Evolutionary conservation across 2,888 invertebrate genomes (phyloP), one percentile per base, ranked within the genome.

Genomic region (Fissipunctia ypsillon): DNA sequence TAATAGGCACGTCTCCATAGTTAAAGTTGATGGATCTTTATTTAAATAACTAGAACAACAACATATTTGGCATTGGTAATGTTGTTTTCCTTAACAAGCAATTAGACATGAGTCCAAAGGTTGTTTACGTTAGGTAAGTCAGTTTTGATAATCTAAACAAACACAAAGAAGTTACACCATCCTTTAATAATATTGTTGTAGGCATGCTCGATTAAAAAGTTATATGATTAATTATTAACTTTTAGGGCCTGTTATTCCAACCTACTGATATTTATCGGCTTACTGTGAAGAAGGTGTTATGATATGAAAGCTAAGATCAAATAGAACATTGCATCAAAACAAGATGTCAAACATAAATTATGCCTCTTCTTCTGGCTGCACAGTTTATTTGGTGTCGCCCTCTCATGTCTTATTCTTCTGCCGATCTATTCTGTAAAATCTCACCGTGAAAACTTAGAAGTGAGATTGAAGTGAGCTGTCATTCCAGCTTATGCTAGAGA

Each of bases 11-110:
- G 63, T 84, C 65, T 22, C 25, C 45, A 16, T 70, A 64, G 38
- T 84, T 72, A 64, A 60, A 60, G 73, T 78, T 78, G 56, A 84
- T 84, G 54, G 69, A 41, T 57, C 73, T 69, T 84, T 69, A 84
- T 78, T 83, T 66, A 81, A 80, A 81, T 84, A 81, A 80, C 59
- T 75, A 56, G 84, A 76, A 60, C 81, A 81, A 56, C 25, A 63
- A 22, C 61, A 59, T 67, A 64, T 65, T 73, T 78, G 69, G 78
- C 69, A 79, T 48, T 68, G 22, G 45, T 65, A 31, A 69, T 56
- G 38, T 63, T 52, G n/a, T 63, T 78, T 50, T 76, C 71, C 61
- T 63, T 57, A 54, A 68, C 59, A 50, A 63, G 52, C 83, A 82
- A 82, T 71, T 82, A 77, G 28, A 14, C 31, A 25, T 28, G 35